Base-by-base conservation (phyloP, 2,888 invertebrate species). In the Platerodrilus igneus region DNA sequence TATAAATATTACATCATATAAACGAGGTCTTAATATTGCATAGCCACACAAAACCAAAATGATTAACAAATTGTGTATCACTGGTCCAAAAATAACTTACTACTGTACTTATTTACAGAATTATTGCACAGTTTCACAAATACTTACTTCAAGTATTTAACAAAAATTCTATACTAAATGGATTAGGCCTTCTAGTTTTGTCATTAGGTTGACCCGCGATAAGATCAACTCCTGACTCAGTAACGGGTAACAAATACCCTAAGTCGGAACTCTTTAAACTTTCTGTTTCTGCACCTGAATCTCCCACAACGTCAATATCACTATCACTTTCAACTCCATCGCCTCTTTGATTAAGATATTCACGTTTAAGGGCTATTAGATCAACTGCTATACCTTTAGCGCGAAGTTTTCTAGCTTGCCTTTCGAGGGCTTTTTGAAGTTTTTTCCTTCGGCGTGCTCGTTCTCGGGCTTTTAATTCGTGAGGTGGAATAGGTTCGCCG, bases 401-500 rank as follows among this genome's bases (percentile, higher is more conserved):
- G 38, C 92, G 82, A 43, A 95, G 76, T 65, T 95, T 94, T 54
- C 92, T 77, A 55, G 94, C 94, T 69, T 92, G 92, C 37, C 92
- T 76, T 65, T 93, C 92, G 55, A 93, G 75, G 47, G 90, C 88
- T 70, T 95, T 95, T 61, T 88, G 81, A 62, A 92, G 74, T 72
- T 95, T 91, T 76, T 90, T 90, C 71, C 89, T 81, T 68, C 88
- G 81, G 67, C 89, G 80, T 62, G 90, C 88, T 64, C 86, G 79
- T 70, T 91, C 90, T 62, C 90, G 82, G 27, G 89, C 84, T 48
- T 85, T 74, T 20, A 90, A 75, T 70, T 90, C 90, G 60, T 86
- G 92, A 7, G 90, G 90, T 17, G 94, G 93, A 60, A 96, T 94
- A 10, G 96, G 96, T 60, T 95, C 95, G 4, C 96, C 96, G 52